phyloP scores from a whole-genome alignment of 2,888 invertebrate species.

The Leucophora obtusa region DNA sequence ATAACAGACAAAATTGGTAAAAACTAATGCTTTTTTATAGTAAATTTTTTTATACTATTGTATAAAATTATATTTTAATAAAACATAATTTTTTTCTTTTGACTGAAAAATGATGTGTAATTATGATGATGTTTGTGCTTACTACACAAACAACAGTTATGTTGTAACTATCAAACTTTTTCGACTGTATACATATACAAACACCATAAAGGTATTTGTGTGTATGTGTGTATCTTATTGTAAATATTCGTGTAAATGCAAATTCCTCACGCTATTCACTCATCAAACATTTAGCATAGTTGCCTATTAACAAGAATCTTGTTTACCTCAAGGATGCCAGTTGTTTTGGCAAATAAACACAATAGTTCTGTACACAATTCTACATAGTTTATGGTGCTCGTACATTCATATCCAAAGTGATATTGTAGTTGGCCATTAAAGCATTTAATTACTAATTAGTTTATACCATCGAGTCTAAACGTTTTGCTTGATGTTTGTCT shows the following conservation, averaged over 20 bases:
- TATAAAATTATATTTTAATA: no score
- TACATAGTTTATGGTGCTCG: not conserved
- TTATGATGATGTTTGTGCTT: no score
- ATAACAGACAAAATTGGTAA: no score
- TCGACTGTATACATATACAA: not conserved
- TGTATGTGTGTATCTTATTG: constrained; percentile 21
- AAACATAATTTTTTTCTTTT: no score
- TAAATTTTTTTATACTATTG: no score
- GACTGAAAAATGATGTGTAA: no score
- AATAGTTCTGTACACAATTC: not conserved
- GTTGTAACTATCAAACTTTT: no score
- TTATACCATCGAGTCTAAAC: constrained; percentile 13
- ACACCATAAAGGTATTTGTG: constrained; percentile 23
- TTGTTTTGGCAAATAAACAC: not conserved
- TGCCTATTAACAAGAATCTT: constrained; percentile 64
- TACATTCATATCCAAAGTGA: not conserved
- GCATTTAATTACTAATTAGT: constrained; percentile 59
- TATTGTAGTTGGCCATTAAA: constrained; percentile 39
- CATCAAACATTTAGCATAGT: constrained; percentile 61
- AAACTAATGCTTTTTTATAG: no score
- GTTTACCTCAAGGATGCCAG: constrained; percentile 47
- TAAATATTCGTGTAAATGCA: constrained; percentile 62
- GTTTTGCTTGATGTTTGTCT: constrained; percentile 20
- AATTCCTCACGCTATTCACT: constrained; percentile 67
- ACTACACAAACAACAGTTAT: no score